These are phyloP conservation scores for Takifugu flavidus DNA, from an alignment of 2,113 vertebrate genomes.

Conservation along the genomic window DNA sequence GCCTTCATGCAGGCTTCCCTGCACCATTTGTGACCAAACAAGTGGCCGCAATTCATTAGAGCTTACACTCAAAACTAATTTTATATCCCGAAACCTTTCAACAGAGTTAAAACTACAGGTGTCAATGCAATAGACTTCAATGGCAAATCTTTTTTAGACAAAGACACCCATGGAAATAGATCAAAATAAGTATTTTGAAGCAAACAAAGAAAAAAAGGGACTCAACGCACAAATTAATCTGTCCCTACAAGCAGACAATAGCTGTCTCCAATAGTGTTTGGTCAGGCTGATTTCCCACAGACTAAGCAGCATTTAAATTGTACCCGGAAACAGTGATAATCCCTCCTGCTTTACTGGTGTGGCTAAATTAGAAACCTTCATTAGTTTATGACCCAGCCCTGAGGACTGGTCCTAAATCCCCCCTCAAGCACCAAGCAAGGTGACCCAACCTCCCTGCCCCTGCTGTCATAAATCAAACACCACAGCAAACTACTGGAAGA, in stretches of 20 bases:
- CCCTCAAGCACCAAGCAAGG: slow-evolving; percentile 63
- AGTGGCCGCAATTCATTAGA: slow-evolving; percentile 5
- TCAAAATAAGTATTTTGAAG: slow-evolving; percentile 40
- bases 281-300: slow-evolving; percentile 64
- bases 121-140: not conserved
- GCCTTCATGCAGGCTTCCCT: slow-evolving; percentile 52
- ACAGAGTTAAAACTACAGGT: not conserved
- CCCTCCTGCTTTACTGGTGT: slow-evolving; percentile 68
- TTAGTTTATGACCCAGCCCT: slow-evolving; percentile 74
- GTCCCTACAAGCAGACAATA: slow-evolving; percentile 62
- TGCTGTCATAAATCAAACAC: slow-evolving; percentile 65
- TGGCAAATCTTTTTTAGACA: too few relatives aligned
- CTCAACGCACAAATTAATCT: slow-evolving; percentile 60
- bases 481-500: slow-evolving; percentile 67
- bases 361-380: slow-evolving; percentile 77
- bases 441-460: slow-evolving; percentile 61
- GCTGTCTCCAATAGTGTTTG: slow-evolving; percentile 47
- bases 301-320: slow-evolving; percentile 77
- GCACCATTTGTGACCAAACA: slow-evolving; percentile 38
- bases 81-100: slow-evolving; percentile 12
- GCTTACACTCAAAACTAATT: slow-evolving; percentile 24
- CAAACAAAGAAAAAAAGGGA: slow-evolving; percentile 57
- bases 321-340: slow-evolving; percentile 74
- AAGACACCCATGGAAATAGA: slow-evolving; percentile 39
- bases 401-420: slow-evolving; percentile 49